Base-by-base conservation (phyloP, 1,140 invertebrate genomes). In the Ceratoteleas bidentatus region DNA sequence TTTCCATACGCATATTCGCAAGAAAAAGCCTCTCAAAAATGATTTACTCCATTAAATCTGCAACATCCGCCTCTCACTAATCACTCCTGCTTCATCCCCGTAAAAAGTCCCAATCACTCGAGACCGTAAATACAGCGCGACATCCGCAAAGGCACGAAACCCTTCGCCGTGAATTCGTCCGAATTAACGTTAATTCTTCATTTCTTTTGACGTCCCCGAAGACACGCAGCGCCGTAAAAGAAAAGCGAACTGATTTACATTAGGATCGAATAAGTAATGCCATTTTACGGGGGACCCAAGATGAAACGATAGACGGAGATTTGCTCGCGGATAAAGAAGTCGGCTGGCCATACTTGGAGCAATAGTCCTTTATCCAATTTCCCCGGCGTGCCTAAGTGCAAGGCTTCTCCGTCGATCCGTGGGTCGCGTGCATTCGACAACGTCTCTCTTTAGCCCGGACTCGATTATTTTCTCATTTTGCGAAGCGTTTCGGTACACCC, bases 401-500 rank as follows among this genome's bases (percentile, higher is more conserved):
- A 65, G 74, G 38, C 81, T 56, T 62, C 62, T 72, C 53, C 49
- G 74, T 66, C 54, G 56, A 83, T 78, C 70, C 62, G 56, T 76
- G 32, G 75, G 56, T 43, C 11, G 75, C 81, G 58, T 76, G 81
- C 72, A 72, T 83, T 76, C 81, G 76, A 83, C 81, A 80, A 79
- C 61, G 81, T 79, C 72, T 83, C 72, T 76, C 56, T 76, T 76
- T 76, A 68, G 58, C 62, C 73, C 68, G 73, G 76, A 84, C 81
- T 84, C 81, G 81, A 84, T 84, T 84, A 80, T 84, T 84, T 84
- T 84, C 81, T 84, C 81, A 84, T 84, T 84, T 84, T 77, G 68
- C 53, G 56, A 75, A 77, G 77, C 76, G 73, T 84, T 80, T 84
- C 53, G 81, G 81, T 80, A 65, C 77, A 84, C 66, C 77, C 81